Conservation (phyloP, 37 sponge, comb jelly and placozoan species). For the Chondrosia reniformis region DNA sequence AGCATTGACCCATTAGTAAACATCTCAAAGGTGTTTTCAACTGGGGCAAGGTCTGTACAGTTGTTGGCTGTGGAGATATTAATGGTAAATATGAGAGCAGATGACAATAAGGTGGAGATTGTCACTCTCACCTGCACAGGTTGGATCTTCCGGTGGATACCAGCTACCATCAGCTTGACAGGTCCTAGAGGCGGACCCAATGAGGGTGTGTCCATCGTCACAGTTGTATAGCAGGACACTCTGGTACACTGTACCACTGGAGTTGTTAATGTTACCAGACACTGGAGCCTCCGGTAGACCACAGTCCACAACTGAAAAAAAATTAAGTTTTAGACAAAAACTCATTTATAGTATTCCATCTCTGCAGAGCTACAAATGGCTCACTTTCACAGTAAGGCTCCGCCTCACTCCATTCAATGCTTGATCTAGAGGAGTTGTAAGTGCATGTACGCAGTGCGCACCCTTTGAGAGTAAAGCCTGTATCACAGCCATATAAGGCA, state of each 20-base stretch:
- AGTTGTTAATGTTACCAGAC: not conserved
- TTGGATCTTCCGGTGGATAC: conserved; percentile 22
- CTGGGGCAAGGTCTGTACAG: too few species aligned
- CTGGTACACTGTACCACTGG: not conserved
- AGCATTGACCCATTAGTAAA: too few species aligned
- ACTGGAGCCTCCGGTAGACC: conserved; percentile 2
- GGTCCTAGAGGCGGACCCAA: not conserved
- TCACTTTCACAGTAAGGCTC: conserved; percentile 1
- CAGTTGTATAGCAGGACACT: conserved; percentile 5
- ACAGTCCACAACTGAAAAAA: conserved; percentile 27
- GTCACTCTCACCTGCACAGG: conserved; percentile 12
- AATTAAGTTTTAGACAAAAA: too few species aligned
- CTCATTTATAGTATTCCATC: too few species aligned
- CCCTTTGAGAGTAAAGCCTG: conserved; percentile 3
- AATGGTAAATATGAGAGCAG: too few species aligned
- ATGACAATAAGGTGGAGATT: too few species aligned
- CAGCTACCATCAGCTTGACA: conserved; percentile 37
- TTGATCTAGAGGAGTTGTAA: not conserved
- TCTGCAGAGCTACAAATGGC: too few species aligned
- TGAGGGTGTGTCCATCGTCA: conserved; percentile 3
- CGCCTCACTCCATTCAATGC: too few species aligned
- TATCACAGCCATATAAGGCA: not conserved
- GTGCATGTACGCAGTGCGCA: not conserved
- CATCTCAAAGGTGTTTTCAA: too few species aligned
- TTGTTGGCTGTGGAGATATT: too few species aligned